Conservation (phyloP, 2,113 vertebrate species). For the Aramus guarauna region DNA sequence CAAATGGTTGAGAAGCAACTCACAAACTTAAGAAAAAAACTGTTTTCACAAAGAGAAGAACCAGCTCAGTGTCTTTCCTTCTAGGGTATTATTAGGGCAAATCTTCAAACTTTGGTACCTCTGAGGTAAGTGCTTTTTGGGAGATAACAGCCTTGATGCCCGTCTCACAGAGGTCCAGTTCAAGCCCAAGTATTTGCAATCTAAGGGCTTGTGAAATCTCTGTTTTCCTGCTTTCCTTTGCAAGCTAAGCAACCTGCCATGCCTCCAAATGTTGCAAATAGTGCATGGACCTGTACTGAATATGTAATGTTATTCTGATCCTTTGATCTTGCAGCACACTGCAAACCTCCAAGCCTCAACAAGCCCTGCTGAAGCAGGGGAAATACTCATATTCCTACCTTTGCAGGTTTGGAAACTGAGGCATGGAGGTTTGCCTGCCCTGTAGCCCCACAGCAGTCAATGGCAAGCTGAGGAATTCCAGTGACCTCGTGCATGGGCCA, state of each 20-base stretch:
- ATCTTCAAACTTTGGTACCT: neutral
- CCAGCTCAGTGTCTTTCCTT: neutral
- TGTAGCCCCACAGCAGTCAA: neutral
- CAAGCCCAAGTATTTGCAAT: neutral
- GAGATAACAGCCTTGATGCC: neutral
- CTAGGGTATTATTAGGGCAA: neutral
- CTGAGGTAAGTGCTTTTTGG: neutral
- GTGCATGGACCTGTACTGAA: neutral
- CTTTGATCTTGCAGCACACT: conserved; percentile 37
- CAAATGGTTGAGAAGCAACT: neutral
- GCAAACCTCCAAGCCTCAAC: conserved; percentile 31
- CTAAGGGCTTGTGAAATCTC: neutral
- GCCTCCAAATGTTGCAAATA: neutral
- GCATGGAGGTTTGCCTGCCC: neutral
- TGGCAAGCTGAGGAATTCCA: neutral
- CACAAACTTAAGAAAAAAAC: neutral
- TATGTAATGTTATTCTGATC: neutral
- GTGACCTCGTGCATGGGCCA: neutral
- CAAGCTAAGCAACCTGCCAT: conserved; percentile 1
- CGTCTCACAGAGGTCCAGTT: neutral
- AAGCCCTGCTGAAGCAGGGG: conserved; percentile 8
- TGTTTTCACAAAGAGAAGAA: neutral
- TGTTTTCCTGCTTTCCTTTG: conserved; percentile 8
- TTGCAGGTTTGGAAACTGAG: conserved; percentile 1
- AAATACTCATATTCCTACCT: neutral